Evolutionary conservation across 2,888 invertebrate genomes (phyloP), one percentile per base, ranked within the genome.

Genomic region (Polylopha cassiicola): DNA sequence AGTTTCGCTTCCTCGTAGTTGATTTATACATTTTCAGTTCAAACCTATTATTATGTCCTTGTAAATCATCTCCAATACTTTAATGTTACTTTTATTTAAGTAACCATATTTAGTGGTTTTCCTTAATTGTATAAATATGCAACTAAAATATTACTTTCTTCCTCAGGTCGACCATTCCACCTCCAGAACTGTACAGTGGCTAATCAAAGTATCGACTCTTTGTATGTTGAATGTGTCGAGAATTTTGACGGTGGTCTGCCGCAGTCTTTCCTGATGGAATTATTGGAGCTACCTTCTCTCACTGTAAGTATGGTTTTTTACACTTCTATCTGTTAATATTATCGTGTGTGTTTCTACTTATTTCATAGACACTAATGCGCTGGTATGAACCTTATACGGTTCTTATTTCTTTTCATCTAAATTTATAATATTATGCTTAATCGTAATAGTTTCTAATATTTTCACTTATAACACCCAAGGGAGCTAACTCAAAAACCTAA

Each of bases 201-300:
- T 38, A 96, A 96, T 78, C 94, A 95, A 74, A 95, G 95, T 38
- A 88, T 90, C 48, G 94, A 95, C 65, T 92, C 94, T 0, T 69
- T 96, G 42, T 91, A 92, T 70, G 93, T 96, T 30, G 94, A 95
- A 52, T 96, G 96, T 73, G 88, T 92, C 37, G 95, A 95, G 75
- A 93, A 94, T 58, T 95, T 95, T 74, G 94, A 95, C 61, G 95
- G 95, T 27, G 95, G 95, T 5, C 87, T 95, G 28, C 95, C 95
- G 2, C 95, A 95, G 76, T 91, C 90, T 59, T 95, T 95, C 78
- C 88, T 94, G 47, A 89, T 94, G 89, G 93, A 94, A 69, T 80
- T 94, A 34, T 86, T 93, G 32, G 93, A 94, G 64, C 70, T 93
- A 49, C 92, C 92, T 2, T 88, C 89, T 16, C 75, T 92, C 3